A percentile compares a stretch with the other conserved stretches of the same genome.
phyloP scores from a whole-genome alignment of 2,797 vertebrate species.

The Pseudopleuronectes americanus region DNA sequence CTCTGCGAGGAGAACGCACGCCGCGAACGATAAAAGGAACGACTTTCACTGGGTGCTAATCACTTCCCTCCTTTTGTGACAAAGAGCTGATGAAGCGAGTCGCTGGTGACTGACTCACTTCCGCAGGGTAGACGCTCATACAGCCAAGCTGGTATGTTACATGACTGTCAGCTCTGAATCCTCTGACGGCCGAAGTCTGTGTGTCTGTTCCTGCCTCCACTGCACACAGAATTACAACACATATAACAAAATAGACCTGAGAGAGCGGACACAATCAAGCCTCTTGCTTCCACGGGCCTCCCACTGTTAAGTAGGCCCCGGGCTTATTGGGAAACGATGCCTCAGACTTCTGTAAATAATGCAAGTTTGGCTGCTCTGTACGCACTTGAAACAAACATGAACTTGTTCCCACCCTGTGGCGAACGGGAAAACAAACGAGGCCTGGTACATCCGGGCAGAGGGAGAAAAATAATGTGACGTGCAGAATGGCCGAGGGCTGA shows the following conservation, averaged over 20 bases:
- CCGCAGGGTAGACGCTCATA: not conserved
- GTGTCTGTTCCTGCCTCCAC: slow-evolving; percentile 18
- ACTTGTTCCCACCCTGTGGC: slow-evolving; percentile 50
- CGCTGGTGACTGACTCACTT: not conserved
- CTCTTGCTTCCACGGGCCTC: not conserved
- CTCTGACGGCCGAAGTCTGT: not conserved
- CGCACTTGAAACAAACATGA: slow-evolving; percentile 45
- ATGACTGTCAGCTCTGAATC: slow-evolving; percentile 9
- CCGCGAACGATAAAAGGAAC: slow-evolving; percentile 10
- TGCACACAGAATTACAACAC: not conserved
- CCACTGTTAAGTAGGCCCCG: not conserved
- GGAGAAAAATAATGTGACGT: slow-evolving; percentile 3
- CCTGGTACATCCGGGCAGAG: not conserved
- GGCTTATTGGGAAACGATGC: slow-evolving; percentile 37
- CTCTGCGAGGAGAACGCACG: slow-evolving; percentile 7
- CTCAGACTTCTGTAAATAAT: slow-evolving; percentile 61
- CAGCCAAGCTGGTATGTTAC: slow-evolving; percentile 16
- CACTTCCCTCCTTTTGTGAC: slow-evolving; percentile 4
- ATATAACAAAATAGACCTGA: not conserved
- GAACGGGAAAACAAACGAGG: slow-evolving; percentile 24
- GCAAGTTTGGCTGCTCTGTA: slow-evolving; percentile 28
- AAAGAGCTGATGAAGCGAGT: slow-evolving; percentile 11
- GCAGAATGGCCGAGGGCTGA: slow-evolving; percentile 9
- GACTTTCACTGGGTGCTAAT: slow-evolving; percentile 11
- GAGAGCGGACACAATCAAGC: slow-evolving; percentile 24